These are phyloP conservation scores for Pollimyrus isidori DNA, from an alignment of 2,113 vertebrate genomes.

Conservation along the genomic window DNA sequence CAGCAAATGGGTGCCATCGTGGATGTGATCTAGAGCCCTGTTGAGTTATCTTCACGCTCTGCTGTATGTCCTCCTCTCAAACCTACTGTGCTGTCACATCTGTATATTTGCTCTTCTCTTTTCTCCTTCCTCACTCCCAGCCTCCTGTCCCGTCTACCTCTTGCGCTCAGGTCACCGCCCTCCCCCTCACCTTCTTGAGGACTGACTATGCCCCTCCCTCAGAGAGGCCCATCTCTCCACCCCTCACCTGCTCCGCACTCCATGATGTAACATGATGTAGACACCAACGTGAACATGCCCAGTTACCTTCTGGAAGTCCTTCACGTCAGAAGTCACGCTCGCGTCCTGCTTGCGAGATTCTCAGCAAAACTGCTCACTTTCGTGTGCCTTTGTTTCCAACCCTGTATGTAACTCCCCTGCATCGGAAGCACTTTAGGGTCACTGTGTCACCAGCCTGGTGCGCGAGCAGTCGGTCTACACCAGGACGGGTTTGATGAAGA, in stretches of 20 bases:
- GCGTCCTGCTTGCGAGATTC: background rate
- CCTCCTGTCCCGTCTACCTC: background rate
- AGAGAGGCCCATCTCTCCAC: background rate
- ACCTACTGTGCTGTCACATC: background rate
- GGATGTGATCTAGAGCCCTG: background rate
- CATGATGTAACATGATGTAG: background rate
- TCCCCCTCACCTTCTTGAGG: slow-evolving; percentile 3
- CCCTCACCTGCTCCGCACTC: background rate
- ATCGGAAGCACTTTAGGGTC: too few relatives aligned
- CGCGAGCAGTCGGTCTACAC: background rate
- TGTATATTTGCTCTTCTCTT: background rate
- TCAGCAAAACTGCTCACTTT: background rate
- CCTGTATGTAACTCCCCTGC: background rate
- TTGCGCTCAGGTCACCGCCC: background rate
- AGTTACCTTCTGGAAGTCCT: background rate
- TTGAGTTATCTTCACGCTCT: background rate
- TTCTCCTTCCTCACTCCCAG: background rate
- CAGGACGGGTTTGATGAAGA: background rate
- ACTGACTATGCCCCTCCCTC: background rate
- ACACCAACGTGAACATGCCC: background rate
- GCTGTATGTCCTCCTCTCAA: background rate
- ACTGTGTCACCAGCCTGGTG: background rate
- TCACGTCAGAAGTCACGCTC: background rate
- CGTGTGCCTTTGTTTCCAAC: background rate
- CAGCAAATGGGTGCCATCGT: background rate